Percentiles rank a stretch among this genome's conserved stretches.
Evolutionary conservation across 2,888 invertebrate genomes (phyloP).

Genomic region (Timema cristinae): DNA sequence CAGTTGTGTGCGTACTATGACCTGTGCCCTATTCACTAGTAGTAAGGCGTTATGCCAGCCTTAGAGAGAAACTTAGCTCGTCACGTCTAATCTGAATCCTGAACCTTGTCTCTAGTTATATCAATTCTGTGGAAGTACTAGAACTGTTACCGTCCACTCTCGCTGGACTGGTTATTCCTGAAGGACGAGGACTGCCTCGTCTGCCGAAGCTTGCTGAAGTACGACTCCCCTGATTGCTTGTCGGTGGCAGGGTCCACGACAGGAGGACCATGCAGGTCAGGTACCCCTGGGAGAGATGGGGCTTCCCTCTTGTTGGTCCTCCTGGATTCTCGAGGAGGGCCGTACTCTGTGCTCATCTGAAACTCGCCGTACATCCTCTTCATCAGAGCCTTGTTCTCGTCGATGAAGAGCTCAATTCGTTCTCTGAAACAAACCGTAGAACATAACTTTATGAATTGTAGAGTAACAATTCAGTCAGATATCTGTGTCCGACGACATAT

Average conservation of each 20-base stretch:
- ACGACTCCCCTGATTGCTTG: slow-evolving; percentile 44
- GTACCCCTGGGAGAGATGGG: slow-evolving; percentile 37
- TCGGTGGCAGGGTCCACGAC: slow-evolving; percentile 32
- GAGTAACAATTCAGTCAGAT: background rate
- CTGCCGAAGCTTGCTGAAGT: slow-evolving; percentile 53
- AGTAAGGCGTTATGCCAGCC: too few species aligned
- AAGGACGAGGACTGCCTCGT: slow-evolving; percentile 47
- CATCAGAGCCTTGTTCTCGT: slow-evolving; percentile 91
- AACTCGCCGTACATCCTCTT: slow-evolving; percentile 93
- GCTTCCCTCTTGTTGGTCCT: slow-evolving; percentile 28
- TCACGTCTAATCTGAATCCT: too few species aligned
- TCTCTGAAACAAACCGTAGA: slow-evolving; percentile 61
- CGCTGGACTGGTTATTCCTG: slow-evolving; percentile 43
- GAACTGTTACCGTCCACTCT: slow-evolving; percentile 50
- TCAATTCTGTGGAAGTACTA: too few species aligned
- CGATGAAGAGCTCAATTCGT: slow-evolving; percentile 86
- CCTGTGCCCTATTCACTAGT: too few species aligned
- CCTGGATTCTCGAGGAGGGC: slow-evolving; percentile 46
- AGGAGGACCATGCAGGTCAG: slow-evolving; percentile 28
- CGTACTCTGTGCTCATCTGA: slow-evolving; percentile 56
- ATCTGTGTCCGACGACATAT: too few species aligned
- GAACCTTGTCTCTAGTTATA: too few species aligned
- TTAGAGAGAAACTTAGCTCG: too few species aligned
- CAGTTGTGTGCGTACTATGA: too few species aligned
- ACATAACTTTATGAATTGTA: too few species aligned